phyloP scores from a whole-genome alignment of 2,797 vertebrate genomes.

The Poeciliopsis paucimaculata region DNA sequence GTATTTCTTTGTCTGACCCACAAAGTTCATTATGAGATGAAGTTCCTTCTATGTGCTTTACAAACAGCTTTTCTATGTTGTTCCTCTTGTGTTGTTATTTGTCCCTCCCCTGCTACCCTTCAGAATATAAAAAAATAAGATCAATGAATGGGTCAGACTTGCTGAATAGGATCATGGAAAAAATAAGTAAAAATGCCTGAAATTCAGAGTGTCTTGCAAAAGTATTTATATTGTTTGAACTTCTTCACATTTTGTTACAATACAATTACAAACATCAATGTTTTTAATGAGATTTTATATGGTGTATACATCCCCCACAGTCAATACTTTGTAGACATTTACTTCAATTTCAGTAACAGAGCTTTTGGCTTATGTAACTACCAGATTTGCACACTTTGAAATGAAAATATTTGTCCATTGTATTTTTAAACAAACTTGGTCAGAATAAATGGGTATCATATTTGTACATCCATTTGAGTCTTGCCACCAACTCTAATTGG shows the following conservation, averaged over 20 bases:
- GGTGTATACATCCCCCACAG: not conserved
- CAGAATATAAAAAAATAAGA: slow-evolving; percentile 48
- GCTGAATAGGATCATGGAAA: slow-evolving; percentile 28
- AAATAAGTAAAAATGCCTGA: slow-evolving; percentile 18
- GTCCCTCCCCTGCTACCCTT: slow-evolving; percentile 3
- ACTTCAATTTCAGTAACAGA: not conserved
- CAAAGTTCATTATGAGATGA: slow-evolving; percentile 69
- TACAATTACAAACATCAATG: not conserved
- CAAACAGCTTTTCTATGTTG: slow-evolving; percentile 71
- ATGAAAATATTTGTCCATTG: not conserved
- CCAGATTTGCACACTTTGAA: not conserved
- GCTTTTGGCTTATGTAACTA: not conserved
- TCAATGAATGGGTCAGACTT: slow-evolving; percentile 53
- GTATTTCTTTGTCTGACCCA: slow-evolving; percentile 64
- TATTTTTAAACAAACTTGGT: not conserved
- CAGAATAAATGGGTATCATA: not conserved
- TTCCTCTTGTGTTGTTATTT: slow-evolving; percentile 64
- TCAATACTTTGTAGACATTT: not conserved
- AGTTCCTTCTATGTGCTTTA: slow-evolving; percentile 66
- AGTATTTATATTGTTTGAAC: not conserved
- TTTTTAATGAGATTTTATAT: not conserved
- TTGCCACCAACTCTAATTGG: not conserved
- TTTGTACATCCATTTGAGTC: not conserved
- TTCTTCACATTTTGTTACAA: not conserved
- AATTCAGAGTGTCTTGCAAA: not conserved